A percentile compares a stretch with the other conserved stretches of the same genome.
These are phyloP conservation scores for Helicolenus hilgendorfi DNA, from an alignment of 2,797 vertebrate species.

Conservation along the genomic window DNA sequence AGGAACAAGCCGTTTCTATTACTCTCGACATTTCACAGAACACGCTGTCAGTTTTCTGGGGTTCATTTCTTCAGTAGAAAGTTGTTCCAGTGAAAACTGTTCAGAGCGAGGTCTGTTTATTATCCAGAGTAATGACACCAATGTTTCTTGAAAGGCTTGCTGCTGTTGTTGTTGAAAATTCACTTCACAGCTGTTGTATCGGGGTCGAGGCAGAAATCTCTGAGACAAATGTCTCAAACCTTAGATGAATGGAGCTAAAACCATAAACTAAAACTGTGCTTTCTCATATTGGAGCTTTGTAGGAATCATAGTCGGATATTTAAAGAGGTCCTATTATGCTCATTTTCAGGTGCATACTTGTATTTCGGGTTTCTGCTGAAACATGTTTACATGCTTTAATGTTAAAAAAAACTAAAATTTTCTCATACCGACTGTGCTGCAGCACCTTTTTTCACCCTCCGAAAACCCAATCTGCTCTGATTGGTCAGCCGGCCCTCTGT, in stretches of 20 bases:
- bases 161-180: not conserved
- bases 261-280: not conserved
- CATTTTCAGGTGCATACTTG: too few relatives aligned
- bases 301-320: not conserved
- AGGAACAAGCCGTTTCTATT: constrained; percentile 1
- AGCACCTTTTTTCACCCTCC: too few relatives aligned
- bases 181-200: not conserved
- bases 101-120: constrained; percentile 24
- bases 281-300: not conserved
- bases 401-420: too few relatives aligned
- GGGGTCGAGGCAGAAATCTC: not conserved
- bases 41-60: not conserved
- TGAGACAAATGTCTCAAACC: not conserved
- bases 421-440: too few relatives aligned
- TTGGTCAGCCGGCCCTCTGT: too few relatives aligned
- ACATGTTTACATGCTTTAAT: too few relatives aligned
- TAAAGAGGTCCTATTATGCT: too few relatives aligned
- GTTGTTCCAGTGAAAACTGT: not conserved
- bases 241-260: not conserved
- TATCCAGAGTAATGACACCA: not conserved
- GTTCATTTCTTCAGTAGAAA: not conserved
- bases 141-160: not conserved
- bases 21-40: not conserved
- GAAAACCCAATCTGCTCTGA: too few relatives aligned
- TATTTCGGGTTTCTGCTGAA: too few relatives aligned